Base-by-base conservation (phyloP, 2,888 invertebrate species). In the Drosophila percnosoma region DNA sequence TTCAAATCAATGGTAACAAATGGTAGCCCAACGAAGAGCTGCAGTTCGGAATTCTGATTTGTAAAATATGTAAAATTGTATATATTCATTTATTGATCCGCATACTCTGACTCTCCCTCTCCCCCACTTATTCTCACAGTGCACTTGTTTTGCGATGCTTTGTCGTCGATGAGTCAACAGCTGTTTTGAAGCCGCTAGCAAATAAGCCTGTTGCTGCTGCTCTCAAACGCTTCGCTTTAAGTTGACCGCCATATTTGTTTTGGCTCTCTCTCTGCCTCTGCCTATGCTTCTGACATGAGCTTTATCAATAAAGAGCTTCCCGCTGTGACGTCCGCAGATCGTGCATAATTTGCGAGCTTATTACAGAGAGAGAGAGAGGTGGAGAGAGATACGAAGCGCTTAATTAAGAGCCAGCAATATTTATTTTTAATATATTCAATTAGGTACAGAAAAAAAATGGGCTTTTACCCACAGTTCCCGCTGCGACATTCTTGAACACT, bases 401-500 rank as follows among this genome's bases (percentile, higher is more conserved):
- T 18, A 29, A 52, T 24, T 27, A 60, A 60, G 27, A 58, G 15
- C 6, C 52, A 21, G 33, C n/a, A 18, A 13, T 31, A 13, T 27
- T 29, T 58, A 49, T 57, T 53, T 38, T 60, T 54, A 66, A 57
- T 55, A 45, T 63, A 74, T 78, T 63, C 45, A 51, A 51, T 48
- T 34, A 24, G 58, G 42, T 65, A 51, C 49, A 49, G 66, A 64
- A 70, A 42, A 60, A 24, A 27, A 45, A 51, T 21, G n/a, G 58
- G 72, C 31, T 67, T 72, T 74, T 60, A 36, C 63, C 68, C 52
- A 33, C 27, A 34, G 45, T 27, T 29, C 59, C 69, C 81, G 51
- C 60, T 52, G 73, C 72, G 85, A 87, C 83, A 84, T 84, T 83
- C 82, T 78, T 29, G 27, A 27, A 7, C 36, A 54, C 36, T 55